These are phyloP conservation scores for Rhynchonema sp. DNA, from an alignment of 2,888 invertebrate genomes.

Conservation along the genomic window DNA sequence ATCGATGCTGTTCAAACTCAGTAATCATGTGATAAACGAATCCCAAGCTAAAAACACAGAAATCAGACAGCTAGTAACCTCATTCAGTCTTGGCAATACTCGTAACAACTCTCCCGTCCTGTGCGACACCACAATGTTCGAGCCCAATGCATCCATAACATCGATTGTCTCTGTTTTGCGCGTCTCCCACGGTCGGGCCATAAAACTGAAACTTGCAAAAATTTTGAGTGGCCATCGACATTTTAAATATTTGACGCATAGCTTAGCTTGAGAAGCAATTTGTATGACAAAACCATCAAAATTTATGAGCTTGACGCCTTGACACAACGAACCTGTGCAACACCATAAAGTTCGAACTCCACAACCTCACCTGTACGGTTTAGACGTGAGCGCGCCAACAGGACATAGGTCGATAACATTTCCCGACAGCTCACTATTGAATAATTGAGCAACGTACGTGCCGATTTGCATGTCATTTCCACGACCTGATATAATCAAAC, in stretches of 20 bases:
- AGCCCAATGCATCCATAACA: conserved; percentile 86
- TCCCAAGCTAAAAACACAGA: not conserved
- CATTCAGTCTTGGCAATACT: conserved; percentile 79
- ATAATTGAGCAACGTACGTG: conserved; percentile 93
- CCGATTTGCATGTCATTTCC: conserved; percentile 94
- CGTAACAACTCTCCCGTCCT: conserved; percentile 86
- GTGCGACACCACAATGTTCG: conserved; percentile 88
- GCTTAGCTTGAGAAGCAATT: too few relatives aligned
- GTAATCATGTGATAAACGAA: too few relatives aligned
- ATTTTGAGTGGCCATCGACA: too few relatives aligned
- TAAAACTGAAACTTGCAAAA: conserved; percentile 43
- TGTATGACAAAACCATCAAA: too few relatives aligned
- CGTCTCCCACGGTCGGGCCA: conserved; percentile 94
- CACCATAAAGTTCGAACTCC: conserved; percentile 12
- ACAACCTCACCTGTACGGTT: conserved; percentile 48
- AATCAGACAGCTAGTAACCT: too few relatives aligned
- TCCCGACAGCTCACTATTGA: conserved; percentile 86
- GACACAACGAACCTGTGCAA: not conserved
- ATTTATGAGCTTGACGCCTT: too few relatives aligned
- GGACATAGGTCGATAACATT: conserved; percentile 97
- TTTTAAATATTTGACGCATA: too few relatives aligned
- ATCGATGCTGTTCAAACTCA: too few relatives aligned
- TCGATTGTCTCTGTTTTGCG: conserved; percentile 80
- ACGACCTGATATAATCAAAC: conserved; percentile 31
- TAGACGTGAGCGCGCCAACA: conserved; percentile 91